These are phyloP conservation scores for Anthrax anthrax DNA, from an alignment of 2,888 invertebrate genomes.

Conservation along the genomic window DNA sequence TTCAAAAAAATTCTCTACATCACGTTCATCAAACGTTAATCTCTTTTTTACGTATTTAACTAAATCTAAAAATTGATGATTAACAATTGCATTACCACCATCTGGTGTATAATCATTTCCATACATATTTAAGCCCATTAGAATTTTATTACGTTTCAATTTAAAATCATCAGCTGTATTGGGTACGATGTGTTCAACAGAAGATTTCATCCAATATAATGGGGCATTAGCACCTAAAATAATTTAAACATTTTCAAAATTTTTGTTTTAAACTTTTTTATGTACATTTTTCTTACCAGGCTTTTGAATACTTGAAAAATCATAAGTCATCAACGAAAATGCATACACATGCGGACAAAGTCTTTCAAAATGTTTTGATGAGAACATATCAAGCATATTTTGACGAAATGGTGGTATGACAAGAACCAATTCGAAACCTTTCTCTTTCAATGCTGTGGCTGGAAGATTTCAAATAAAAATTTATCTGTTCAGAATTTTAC, in stretches of 20 bases:
- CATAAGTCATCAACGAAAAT: conserved; percentile 95
- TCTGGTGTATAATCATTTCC: conserved; percentile 75
- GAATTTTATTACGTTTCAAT: conserved; percentile 56
- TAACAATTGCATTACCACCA: conserved; percentile 72
- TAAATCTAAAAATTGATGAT: conserved; percentile 60
- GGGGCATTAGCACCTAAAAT: conserved; percentile 76
- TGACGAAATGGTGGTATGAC: conserved; percentile 59
- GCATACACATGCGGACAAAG: conserved; percentile 64
- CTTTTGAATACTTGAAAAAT: conserved; percentile 68
- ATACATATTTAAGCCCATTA: conserved; percentile 86
- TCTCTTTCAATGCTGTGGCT: conserved; percentile 43
- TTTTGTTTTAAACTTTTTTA: too few species aligned
- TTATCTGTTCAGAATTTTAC: background rate
- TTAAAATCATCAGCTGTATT: conserved; percentile 33
- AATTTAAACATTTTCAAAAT: background rate
- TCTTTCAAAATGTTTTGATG: conserved; percentile 57
- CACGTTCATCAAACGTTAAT: conserved; percentile 59
- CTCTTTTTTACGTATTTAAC: conserved; percentile 61
- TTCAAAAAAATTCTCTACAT: conserved; percentile 75
- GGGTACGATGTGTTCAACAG: conserved; percentile 59
- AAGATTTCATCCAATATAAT: conserved; percentile 62
- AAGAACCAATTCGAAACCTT: conserved; percentile 49
- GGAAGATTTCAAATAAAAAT: conserved; percentile 18
- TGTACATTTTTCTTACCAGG: conserved; percentile 41
- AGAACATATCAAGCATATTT: conserved; percentile 52